Conservation (phyloP, 2,797 vertebrate genomes). For the Macropodus opercularis region DNA sequence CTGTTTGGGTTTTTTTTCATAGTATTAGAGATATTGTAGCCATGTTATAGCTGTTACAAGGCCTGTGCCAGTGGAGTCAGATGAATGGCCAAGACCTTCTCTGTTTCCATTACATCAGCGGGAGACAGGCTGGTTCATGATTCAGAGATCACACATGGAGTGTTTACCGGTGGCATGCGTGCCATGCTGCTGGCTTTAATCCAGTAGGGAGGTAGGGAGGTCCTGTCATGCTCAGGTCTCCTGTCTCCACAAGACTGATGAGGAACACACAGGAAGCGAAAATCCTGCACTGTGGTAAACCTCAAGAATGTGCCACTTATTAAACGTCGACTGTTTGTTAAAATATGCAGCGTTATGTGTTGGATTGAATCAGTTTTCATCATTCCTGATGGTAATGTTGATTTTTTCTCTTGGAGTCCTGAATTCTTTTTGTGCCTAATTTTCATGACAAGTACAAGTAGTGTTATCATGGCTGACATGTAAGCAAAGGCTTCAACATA, state of each 20-base stretch:
- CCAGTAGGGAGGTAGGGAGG: slow-evolving; percentile 54
- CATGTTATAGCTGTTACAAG: slow-evolving; percentile 20
- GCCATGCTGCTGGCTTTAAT: slow-evolving; percentile 57
- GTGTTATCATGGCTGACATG: too few relatives aligned
- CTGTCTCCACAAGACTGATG: slow-evolving; percentile 68
- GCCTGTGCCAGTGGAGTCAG: slow-evolving; percentile 17
- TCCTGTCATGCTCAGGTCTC: slow-evolving; percentile 60
- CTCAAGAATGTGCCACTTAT: slow-evolving; percentile 44
- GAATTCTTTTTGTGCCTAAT: not conserved
- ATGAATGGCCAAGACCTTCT: slow-evolving; percentile 21
- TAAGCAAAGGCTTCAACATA: too few relatives aligned
- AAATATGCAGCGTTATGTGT: too few relatives aligned
- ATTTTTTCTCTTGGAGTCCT: not conserved
- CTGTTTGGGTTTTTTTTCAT: slow-evolving; percentile 17
- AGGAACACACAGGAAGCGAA: slow-evolving; percentile 62
- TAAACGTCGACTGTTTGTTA: slow-evolving; percentile 6
- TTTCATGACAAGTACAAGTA: not conserved
- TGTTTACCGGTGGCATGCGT: slow-evolving; percentile 60
- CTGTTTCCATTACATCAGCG: slow-evolving; percentile 50
- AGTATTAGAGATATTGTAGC: slow-evolving; percentile 14
- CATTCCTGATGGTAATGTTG: too few relatives aligned
- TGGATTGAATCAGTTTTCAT: not conserved
- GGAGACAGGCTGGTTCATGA: slow-evolving; percentile 48
- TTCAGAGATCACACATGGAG: slow-evolving; percentile 71
- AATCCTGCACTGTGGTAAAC: slow-evolving; percentile 46